Conservation (phyloP, 2,113 vertebrate species). For the Pitta sordida region DNA sequence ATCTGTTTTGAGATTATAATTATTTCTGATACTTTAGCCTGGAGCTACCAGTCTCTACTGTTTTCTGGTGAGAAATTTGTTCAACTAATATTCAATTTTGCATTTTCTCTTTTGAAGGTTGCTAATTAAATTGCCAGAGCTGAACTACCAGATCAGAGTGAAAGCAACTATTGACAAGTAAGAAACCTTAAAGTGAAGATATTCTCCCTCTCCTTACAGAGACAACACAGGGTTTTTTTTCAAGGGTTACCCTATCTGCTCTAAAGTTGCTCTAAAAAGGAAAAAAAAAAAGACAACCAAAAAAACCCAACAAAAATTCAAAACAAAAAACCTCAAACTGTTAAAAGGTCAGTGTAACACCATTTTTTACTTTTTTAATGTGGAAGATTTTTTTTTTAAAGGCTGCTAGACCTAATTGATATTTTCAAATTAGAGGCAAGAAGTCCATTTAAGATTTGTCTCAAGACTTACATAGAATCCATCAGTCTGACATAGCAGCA, state of each 20-base stretch:
- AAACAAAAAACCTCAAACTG: not conserved
- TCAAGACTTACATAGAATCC: not conserved
- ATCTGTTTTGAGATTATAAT: not conserved
- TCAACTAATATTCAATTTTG: not conserved
- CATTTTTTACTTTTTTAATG: not conserved
- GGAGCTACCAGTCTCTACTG: not conserved
- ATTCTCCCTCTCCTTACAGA: not conserved
- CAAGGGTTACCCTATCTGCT: not conserved
- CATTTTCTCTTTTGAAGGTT: conserved; percentile 76
- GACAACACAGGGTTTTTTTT: not conserved
- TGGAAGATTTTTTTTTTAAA: not conserved
- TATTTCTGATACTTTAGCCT: not conserved
- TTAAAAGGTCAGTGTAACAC: not conserved
- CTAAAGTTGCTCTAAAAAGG: not conserved
- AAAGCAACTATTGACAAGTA: conserved; percentile 98
- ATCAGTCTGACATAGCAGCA: not conserved
- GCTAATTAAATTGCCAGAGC: conserved; percentile 91
- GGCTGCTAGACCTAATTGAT: not conserved
- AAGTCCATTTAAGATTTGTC: not conserved
- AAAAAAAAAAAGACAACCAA: not conserved
- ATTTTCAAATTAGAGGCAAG: not conserved
- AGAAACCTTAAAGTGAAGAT: conserved; percentile 51
- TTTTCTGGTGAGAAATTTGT: not conserved
- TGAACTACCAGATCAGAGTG: conserved; percentile 96
- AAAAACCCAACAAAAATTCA: not conserved